Evolutionary conservation across 2,797 vertebrate species (phyloP).

Genomic region (Pipistrellus pygmaeus): DNA sequence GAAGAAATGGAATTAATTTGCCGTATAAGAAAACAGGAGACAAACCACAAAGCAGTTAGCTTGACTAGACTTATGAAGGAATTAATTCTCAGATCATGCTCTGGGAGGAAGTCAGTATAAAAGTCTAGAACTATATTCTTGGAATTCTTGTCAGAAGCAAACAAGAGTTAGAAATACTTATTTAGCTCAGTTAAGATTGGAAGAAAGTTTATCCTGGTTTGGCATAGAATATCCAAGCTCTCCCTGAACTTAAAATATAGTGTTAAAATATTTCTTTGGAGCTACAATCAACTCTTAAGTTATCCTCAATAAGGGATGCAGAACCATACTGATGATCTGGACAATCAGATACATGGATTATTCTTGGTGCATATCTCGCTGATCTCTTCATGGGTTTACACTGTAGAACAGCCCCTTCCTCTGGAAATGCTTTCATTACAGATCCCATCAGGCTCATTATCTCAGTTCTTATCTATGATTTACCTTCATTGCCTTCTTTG

Average conservation of each 20-base stretch:
- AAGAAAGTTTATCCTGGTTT: conserved; percentile 71
- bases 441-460: neutral
- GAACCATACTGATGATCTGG: neutral
- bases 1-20: conserved; percentile 75
- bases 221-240: conserved; percentile 61
- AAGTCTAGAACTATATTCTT: conserved; percentile 70
- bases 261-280: conserved; percentile 63
- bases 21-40: conserved; percentile 48
- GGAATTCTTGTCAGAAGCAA: conserved; percentile 67
- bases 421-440: neutral
- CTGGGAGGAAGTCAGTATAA: conserved; percentile 80
- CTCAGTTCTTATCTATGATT: neutral
- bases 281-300: conserved; percentile 46
- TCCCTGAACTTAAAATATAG: conserved; percentile 45
- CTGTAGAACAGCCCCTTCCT: neutral
- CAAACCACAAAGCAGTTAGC: conserved; percentile 63
- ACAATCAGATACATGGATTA: neutral
- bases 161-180: conserved; percentile 69
- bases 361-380: neutral
- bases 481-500: neutral
- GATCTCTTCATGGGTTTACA: neutral
- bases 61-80: conserved; percentile 74
- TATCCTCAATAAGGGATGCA: neutral
- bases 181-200: conserved; percentile 46
- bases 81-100: conserved; percentile 77